Conservation (phyloP, 37 sponge, comb jelly and placozoan species). For the Mnemiopsis leidyi region DNA sequence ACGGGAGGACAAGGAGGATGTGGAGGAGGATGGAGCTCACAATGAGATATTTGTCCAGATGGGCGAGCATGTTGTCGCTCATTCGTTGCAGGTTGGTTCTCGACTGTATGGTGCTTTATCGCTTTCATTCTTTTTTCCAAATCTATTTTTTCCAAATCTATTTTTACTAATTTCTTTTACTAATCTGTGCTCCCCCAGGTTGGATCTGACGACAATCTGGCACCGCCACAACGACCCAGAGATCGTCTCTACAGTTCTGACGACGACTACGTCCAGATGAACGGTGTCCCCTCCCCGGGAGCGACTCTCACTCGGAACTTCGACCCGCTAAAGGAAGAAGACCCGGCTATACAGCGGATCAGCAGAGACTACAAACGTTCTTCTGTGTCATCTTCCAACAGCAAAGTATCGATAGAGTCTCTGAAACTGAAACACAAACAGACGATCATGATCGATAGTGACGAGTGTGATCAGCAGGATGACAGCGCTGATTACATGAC, state of each 20-base stretch:
- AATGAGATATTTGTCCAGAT: background rate
- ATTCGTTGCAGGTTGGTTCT: background rate
- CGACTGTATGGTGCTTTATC: too few relatives aligned
- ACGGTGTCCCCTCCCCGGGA: constrained; percentile 23
- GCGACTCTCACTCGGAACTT: background rate
- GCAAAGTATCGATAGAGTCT: background rate
- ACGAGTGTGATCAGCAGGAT: background rate
- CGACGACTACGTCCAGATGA: constrained; percentile 60
- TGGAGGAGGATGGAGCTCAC: background rate
- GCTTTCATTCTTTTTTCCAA: too few relatives aligned
- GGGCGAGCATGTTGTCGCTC: background rate
- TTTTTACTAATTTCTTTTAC: too few relatives aligned
- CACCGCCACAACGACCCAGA: background rate
- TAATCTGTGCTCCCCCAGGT: background rate
- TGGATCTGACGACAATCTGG: background rate
- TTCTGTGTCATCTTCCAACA: constrained; percentile 22
- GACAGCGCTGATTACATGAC: background rate
- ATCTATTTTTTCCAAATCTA: too few relatives aligned
- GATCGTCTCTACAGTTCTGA: background rate
- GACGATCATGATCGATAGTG: constrained; percentile 6
- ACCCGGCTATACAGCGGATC: background rate
- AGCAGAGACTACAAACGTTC: constrained; percentile 37
- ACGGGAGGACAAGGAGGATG: background rate
- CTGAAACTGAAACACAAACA: constrained; percentile 54
- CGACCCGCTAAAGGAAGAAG: constrained; percentile 16